A percentile compares a stretch with the other conserved stretches of the same genome.
These are phyloP conservation scores for Drosophila nannoptera DNA, from an alignment of 1,140 invertebrate genomes.

Conservation along the genomic window DNA sequence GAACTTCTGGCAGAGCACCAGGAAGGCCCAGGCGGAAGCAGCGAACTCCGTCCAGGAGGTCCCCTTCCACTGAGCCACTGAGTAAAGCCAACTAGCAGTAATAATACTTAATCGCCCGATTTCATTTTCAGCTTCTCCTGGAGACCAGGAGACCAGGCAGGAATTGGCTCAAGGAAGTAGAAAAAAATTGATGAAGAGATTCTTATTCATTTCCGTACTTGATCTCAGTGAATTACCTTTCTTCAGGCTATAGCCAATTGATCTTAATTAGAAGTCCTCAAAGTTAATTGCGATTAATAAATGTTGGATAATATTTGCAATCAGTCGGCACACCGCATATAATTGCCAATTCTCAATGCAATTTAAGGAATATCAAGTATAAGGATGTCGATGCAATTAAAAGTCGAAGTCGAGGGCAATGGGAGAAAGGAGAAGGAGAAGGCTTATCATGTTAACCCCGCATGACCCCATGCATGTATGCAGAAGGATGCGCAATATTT, in stretches of 20 bases:
- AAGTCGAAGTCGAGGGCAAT: too few species aligned
- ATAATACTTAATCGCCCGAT: too few species aligned
- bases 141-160: too few species aligned
- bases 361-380: conserved; percentile 52
- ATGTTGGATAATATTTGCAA: conserved; percentile 35
- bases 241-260: conserved; percentile 16
- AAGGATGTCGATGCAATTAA: conserved; percentile 69
- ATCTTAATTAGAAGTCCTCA: conserved; percentile 15
- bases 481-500: conserved; percentile 50
- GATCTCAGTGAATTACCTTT: too few species aligned
- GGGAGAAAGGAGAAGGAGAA: conserved; percentile 12
- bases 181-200: too few species aligned
- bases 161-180: neutral
- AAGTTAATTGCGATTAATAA: conserved; percentile 47
- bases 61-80: too few species aligned
- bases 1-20: too few species aligned
- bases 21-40: too few species aligned
- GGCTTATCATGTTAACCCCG: conserved; percentile 3
- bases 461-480: conserved; percentile 52
- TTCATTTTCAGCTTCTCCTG: too few species aligned
- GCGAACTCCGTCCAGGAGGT: too few species aligned
- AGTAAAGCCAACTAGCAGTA: too few species aligned
- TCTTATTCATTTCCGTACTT: too few species aligned
- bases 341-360: conserved; percentile 60
- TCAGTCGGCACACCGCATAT: conserved; percentile 34